A percentile compares a stretch with the other conserved stretches of the same genome.
phyloP scores from a whole-genome alignment of 2,888 invertebrate genomes.

The Neoaliturus tenellus region DNA sequence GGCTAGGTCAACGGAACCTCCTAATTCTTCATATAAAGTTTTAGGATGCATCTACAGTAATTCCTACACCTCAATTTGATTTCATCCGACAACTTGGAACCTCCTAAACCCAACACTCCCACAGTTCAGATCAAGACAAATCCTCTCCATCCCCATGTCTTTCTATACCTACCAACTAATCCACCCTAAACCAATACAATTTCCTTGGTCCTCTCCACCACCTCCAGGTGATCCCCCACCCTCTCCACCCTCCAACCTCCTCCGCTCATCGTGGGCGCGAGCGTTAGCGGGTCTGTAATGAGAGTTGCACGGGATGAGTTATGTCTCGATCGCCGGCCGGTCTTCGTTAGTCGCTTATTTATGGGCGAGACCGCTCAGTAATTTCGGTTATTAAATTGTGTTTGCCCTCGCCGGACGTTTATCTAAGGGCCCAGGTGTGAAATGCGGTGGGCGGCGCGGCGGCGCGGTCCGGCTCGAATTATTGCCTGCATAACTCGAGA shows the following conservation, averaged over 20 bases:
- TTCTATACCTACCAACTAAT: too few relatives aligned
- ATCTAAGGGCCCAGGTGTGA: slow-evolving; percentile 57
- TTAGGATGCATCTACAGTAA: too few relatives aligned
- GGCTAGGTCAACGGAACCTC: too few relatives aligned
- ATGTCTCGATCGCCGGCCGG: slow-evolving; percentile 26
- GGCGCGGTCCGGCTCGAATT: neutral
- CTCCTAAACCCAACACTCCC: too few relatives aligned
- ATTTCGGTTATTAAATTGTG: slow-evolving; percentile 58
- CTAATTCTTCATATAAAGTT: too few relatives aligned
- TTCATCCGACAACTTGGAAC: too few relatives aligned
- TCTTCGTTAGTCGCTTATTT: slow-evolving; percentile 56
- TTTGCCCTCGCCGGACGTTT: slow-evolving; percentile 54
- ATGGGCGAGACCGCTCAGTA: slow-evolving; percentile 48
- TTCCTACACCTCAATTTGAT: too few relatives aligned
- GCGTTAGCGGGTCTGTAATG: slow-evolving; percentile 15
- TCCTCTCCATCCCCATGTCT: too few relatives aligned
- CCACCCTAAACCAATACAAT: too few relatives aligned
- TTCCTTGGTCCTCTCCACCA: too few relatives aligned
- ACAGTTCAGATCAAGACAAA: too few relatives aligned
- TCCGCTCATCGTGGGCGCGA: neutral
- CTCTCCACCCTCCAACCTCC: neutral
- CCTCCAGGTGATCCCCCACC: neutral
- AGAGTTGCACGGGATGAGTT: slow-evolving; percentile 50
- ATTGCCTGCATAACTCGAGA: slow-evolving; percentile 47
- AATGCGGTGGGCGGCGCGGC: slow-evolving; percentile 52